phyloP scores from a whole-genome alignment of 1,140 invertebrate genomes.

The Eurosta solidaginis region DNA sequence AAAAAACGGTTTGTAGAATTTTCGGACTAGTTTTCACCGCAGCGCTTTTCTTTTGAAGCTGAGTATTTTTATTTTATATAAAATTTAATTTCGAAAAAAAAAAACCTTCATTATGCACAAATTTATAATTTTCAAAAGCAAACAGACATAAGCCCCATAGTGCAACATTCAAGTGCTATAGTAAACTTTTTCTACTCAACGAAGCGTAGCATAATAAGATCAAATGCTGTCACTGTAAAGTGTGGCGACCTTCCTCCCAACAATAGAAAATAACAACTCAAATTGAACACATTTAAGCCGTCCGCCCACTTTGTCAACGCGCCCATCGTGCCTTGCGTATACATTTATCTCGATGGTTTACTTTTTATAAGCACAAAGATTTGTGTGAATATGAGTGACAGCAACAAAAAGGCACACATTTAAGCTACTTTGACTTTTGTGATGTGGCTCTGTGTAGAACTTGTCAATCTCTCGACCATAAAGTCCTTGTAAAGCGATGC shows the following conservation, averaged over 20 bases:
- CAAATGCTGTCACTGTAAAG: constrained; percentile 36
- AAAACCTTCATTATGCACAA: too few relatives aligned
- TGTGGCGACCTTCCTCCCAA: background rate
- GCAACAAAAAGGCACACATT: too few relatives aligned
- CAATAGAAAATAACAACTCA: background rate
- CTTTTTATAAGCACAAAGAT: background rate
- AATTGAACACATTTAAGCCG: too few relatives aligned
- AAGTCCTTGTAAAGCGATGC: constrained; percentile 37
- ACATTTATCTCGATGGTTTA: background rate
- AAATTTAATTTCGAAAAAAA: too few relatives aligned
- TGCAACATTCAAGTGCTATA: too few relatives aligned
- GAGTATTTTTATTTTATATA: too few relatives aligned
- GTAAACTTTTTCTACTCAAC: constrained; percentile 52
- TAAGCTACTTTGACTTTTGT: constrained; percentile 38
- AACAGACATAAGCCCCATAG: too few relatives aligned
- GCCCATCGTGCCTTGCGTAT: constrained; percentile 37
- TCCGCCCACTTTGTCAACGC: constrained; percentile 35
- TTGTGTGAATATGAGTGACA: background rate
- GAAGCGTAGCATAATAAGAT: constrained; percentile 55
- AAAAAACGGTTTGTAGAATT: too few relatives aligned
- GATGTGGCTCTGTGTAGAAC: constrained; percentile 29
- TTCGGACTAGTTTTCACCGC: too few relatives aligned
- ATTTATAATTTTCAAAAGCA: too few relatives aligned
- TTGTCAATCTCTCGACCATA: background rate
- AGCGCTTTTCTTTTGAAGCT: too few relatives aligned